A percentile compares a stretch with the other conserved stretches of the same genome.
Evolutionary conservation across 2,797 vertebrate species (phyloP).

Genomic region (Sebastiscus tertius): DNA sequence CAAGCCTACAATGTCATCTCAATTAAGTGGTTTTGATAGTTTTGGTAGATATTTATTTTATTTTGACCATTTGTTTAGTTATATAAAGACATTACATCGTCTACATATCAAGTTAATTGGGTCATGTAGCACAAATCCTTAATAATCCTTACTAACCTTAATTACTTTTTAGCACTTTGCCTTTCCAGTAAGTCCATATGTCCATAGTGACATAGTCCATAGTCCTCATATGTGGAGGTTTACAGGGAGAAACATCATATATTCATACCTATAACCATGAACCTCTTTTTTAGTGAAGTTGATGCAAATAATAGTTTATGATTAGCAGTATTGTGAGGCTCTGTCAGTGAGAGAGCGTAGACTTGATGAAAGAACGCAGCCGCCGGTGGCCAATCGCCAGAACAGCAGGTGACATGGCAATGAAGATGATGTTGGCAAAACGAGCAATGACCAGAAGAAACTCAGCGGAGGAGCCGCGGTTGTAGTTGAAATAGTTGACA

Average conservation of each 20-base stretch:
- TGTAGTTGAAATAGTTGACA: conserved; percentile 87
- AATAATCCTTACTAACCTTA: background rate
- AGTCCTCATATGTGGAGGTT: background rate
- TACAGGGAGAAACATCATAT: background rate
- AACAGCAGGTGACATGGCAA: conserved; percentile 81
- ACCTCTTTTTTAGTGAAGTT: background rate
- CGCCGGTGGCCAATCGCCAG: conserved; percentile 82
- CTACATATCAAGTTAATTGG: background rate
- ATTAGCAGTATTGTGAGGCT: background rate
- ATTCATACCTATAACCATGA: background rate
- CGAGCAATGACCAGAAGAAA: conserved; percentile 82
- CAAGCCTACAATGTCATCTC: background rate
- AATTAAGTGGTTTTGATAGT: background rate
- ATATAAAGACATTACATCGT: background rate
- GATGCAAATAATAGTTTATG: background rate
- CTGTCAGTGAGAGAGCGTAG: conserved; percentile 57
- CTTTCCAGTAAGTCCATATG: background rate
- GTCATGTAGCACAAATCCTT: background rate
- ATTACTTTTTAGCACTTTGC: background rate
- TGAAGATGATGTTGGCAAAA: conserved; percentile 83
- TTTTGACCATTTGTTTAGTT: background rate
- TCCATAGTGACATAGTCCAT: background rate
- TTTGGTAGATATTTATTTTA: background rate
- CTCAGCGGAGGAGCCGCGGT: conserved; percentile 58
- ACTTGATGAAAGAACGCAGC: conserved; percentile 77